These are phyloP conservation scores for Bactericera cockerelli DNA, from an alignment of 1,140 invertebrate genomes.

Conservation along the genomic window DNA sequence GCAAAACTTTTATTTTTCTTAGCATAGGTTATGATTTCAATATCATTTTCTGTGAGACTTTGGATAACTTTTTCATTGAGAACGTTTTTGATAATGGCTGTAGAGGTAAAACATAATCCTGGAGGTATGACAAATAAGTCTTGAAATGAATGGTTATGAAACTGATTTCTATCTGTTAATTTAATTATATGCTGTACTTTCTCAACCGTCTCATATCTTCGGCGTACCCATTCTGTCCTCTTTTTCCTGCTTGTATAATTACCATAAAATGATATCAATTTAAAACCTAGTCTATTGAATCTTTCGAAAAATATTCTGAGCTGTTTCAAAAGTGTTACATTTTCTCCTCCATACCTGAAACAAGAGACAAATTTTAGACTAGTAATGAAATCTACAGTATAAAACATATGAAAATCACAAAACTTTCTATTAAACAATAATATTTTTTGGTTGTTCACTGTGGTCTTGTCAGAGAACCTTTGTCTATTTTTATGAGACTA, in stretches of 20 bases:
- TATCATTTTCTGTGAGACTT: constrained; percentile 23
- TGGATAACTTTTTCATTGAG: constrained; percentile 1
- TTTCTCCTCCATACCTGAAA: background rate
- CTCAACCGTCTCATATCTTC: constrained; percentile 1
- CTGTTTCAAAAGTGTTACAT: background rate
- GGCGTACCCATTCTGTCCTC: background rate
- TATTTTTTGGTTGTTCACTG: no score
- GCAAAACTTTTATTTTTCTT: constrained; percentile 24
- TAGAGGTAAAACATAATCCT: background rate
- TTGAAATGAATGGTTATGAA: background rate
- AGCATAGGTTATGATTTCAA: constrained; percentile 26
- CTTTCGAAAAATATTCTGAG: background rate
- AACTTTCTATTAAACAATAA: no score
- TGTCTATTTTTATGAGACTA: no score
- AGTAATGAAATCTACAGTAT: no score
- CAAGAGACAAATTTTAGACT: no score
- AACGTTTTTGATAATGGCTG: background rate
- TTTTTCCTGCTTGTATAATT: background rate
- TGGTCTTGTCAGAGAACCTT: no score
- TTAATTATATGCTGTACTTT: background rate
- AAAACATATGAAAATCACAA: no score
- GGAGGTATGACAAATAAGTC: background rate
- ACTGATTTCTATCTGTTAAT: background rate
- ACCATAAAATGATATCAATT: background rate
- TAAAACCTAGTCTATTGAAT: background rate